Base-by-base conservation (phyloP, 2,888 invertebrate genomes). In the Parnassius apollo region DNA sequence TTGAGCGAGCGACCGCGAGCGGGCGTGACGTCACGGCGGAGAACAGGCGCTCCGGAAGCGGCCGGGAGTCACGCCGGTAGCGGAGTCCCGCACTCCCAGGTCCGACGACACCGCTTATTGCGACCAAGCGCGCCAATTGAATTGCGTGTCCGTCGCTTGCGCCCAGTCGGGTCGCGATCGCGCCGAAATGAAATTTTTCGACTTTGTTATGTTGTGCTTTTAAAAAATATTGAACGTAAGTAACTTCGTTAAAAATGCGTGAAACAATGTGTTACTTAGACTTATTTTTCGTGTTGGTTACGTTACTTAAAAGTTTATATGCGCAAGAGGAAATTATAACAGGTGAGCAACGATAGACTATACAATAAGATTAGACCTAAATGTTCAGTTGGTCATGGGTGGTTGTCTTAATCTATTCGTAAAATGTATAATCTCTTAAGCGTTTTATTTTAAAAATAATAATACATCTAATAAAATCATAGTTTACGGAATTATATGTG, bases 101-200 rank as follows among this genome's bases (percentile, higher is more conserved):
- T 79, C 80, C 80, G 80, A 72, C 81, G 78, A 75, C 76, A 72
- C 71, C 76, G 82, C 77, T 86, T 86, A 89, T 86, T 88, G 84
- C 84, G 76, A 81, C 78, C 83, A 82, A 84, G 79, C 78, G 82
- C 81, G 82, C 79, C 88, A 90, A 91, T 90, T 89, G 89, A 83
- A 81, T 68, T 82, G 89, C 87, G 88, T 87, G 91, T 90, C 91
- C 91, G 88, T 81, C 82, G 73, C 74, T 76, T 74, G 72, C 81
- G 79, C 81, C 76, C 77, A 78, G 76, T 79, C 82, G 76, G 76
- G 80, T 77, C 79, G 79, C 83, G 81, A 78, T 76, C 76, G 78
- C 71, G 75, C 70, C 74, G 76, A 76, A 76, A 74, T 72, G 75
- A 71, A 76, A 75, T 75, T 76, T 80, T 82, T 75, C 75, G 75